Base-by-base conservation (phyloP, 2,113 vertebrate genomes). In the Eupsittula cactorum region DNA sequence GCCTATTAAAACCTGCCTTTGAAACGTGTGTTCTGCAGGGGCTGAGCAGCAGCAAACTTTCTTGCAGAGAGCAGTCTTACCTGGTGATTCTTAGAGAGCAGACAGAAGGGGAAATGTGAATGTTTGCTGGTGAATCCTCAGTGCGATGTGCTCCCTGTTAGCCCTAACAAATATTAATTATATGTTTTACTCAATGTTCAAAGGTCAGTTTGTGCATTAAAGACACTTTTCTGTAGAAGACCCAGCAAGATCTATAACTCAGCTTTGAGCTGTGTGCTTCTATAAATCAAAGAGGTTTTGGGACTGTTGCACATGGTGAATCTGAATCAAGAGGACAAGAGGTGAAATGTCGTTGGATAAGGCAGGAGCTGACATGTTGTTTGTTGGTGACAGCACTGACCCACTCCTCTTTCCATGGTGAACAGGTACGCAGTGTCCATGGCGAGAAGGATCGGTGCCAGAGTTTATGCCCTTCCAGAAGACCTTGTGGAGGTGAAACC, bases 401-500 rank as follows among this genome's bases (percentile, higher is more conserved):
- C 62, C 68, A 9, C 76, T 95, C 62, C 3, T 93, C 41, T 97
- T 83, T 89, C 64, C 19, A 1, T 16, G 81, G 44, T 35, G 47
- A 52, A 63, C 63, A 99, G 99, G 97, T 99, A 99, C 3, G 99
- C 99, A 2, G 94, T 99, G 60, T 99, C 99, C 33, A 99, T 99
- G 99, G 98, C 99, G 18, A 98, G 99, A 96, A 98, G 99, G 96
- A 99, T 99, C 10, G 99, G 99, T 10, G 98, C 99, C 35, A 98
- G 99, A 76, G 98, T 99, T 39, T 99, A 99, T 4, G 99, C 99
- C 62, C 98, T 99, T 63, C 99, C 99, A 1, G 99, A 99, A 65
- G 99, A 99, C 86, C 97, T 99, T 33, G 98, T 99, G 52, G 99
- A 99, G 96, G 97, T 99, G 93, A 99, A 99, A 77, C 99, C 97